phyloP scores from a whole-genome alignment of 1,140 invertebrate genomes.

The Drosophila miranda region DNA sequence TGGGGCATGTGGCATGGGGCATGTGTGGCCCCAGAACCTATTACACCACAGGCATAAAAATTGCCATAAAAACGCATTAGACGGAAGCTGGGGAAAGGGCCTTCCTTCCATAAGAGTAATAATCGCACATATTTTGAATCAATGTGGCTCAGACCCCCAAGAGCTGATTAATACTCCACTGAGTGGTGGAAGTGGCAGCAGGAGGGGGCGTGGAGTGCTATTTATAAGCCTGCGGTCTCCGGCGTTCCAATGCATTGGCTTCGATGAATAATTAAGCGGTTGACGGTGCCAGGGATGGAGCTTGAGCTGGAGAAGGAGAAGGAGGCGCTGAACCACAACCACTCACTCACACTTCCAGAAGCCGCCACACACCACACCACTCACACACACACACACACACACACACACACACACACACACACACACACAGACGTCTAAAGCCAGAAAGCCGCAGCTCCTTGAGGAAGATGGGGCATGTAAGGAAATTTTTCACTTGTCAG shows the following conservation, averaged over 20 bases:
- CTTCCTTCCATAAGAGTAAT: not conserved
- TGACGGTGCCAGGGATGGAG: constrained; percentile 44
- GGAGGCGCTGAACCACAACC: constrained; percentile 36
- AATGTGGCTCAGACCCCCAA: constrained; percentile 49
- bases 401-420: not conserved
- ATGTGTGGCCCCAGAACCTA: constrained; percentile 5
- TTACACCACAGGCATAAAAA: constrained; percentile 5
- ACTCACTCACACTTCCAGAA: constrained; percentile 40
- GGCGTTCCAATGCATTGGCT: constrained; percentile 77
- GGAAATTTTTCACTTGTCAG: constrained; percentile 51
- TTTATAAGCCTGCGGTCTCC: constrained; percentile 64
- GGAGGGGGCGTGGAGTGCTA: constrained; percentile 56
- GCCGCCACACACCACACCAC: not conserved
- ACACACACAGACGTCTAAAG: constrained; percentile 11
- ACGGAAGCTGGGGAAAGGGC: not conserved
- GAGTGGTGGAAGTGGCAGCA: constrained; percentile 34
- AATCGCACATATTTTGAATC: constrained; percentile 48
- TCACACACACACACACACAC: constrained; percentile 1
- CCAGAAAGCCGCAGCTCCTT: constrained; percentile 59
- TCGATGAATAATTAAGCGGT: constrained; percentile 80
- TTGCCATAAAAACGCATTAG: constrained; percentile 53
- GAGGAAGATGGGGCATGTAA: constrained; percentile 20
- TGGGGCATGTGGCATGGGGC: constrained; percentile 4
- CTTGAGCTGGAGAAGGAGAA: constrained; percentile 44
- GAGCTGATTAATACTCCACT: constrained; percentile 60